Evolutionary conservation across 2,888 invertebrate genomes (phyloP), one percentile per base, ranked within the genome.

Genomic region (Ophion ellenae): DNA sequence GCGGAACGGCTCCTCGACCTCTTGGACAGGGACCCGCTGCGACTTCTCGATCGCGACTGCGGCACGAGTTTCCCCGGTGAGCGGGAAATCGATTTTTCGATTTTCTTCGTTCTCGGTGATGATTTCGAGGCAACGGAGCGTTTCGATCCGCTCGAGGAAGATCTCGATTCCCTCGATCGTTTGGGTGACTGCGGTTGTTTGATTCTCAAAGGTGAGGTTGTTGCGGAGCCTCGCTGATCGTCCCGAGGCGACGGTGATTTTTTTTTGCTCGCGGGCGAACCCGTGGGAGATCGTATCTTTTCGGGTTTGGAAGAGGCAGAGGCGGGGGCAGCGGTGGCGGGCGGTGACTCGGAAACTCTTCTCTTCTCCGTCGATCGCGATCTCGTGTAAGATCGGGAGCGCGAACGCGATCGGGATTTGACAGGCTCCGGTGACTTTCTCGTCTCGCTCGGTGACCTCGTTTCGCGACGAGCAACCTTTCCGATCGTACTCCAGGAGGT

Each of bases 1-100:
- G 86, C 69, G 0, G 91, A 90, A 0, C 91, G 90, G 85, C 91
- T 93, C 78, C 91, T 90, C 5, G 92, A 92, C 63, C 91, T 90
- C 36, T 90, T 89, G 2, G 87, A 86, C 3, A 67, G 80, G 45
- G 70, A 88, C 59, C 79, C 78, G 17, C 84, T 91, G 88, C 71
- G 89, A 36, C 91, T 91, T 14, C 90, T 87, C 53, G 90, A 90
- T 69, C 88, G 83, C 14, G 88, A 90, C 1, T 17, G 2, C 7
- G 53, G 53, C 17, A 53, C 53, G 17, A 67, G n/a, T 57, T 91
- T 92, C n/a, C 80, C 88, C 5, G 90, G 89, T 0, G 92, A 92
- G 57, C 87, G 88, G 0, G 92, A 91, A 3, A 88, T 81, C 1
- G 90, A 91, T 80, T 86, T 81, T 6, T 57, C 14, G 1, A 73